Evolutionary conservation across 2,113 vertebrate genomes (phyloP).

Genomic region (Strix aluco): DNA sequence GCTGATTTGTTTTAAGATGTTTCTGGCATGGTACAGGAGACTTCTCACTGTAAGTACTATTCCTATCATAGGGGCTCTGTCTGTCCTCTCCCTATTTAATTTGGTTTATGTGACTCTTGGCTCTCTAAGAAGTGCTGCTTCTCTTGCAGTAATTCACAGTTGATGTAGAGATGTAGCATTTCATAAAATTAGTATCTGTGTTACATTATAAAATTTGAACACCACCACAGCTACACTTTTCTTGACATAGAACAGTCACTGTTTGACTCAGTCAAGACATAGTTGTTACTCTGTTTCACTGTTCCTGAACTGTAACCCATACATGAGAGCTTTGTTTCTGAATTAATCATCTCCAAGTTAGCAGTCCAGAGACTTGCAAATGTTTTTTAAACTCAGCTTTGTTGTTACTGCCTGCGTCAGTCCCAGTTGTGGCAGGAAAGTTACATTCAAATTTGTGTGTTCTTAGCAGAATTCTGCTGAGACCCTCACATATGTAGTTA

Average conservation of each 20-base stretch:
- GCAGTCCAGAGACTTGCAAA: neutral
- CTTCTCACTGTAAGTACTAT: neutral
- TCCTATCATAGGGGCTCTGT: neutral
- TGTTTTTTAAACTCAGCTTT: slow-evolving; percentile 21
- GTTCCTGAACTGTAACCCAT: slow-evolving; percentile 35
- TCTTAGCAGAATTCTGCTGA: slow-evolving; percentile 16
- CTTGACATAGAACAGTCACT: slow-evolving; percentile 38
- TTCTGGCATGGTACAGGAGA: neutral
- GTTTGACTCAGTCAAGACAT: slow-evolving; percentile 35
- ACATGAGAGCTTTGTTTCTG: slow-evolving; percentile 5
- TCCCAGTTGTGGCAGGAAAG: neutral
- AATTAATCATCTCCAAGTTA: slow-evolving; percentile 7
- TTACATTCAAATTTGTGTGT: neutral
- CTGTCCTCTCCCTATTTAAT: neutral
- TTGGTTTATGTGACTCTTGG: neutral
- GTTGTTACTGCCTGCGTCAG: neutral
- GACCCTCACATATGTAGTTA: neutral
- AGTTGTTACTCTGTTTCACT: slow-evolving; percentile 28
- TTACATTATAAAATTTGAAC: slow-evolving; percentile 26
- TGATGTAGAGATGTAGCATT: neutral
- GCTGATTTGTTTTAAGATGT: neutral
- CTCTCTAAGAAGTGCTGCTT: neutral
- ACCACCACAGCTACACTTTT: slow-evolving; percentile 6
- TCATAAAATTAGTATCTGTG: slow-evolving; percentile 12
- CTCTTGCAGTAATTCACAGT: neutral